Evolutionary conservation across 1,140 invertebrate genomes (phyloP).

Genomic region (Tetragonula clypearis): DNA sequence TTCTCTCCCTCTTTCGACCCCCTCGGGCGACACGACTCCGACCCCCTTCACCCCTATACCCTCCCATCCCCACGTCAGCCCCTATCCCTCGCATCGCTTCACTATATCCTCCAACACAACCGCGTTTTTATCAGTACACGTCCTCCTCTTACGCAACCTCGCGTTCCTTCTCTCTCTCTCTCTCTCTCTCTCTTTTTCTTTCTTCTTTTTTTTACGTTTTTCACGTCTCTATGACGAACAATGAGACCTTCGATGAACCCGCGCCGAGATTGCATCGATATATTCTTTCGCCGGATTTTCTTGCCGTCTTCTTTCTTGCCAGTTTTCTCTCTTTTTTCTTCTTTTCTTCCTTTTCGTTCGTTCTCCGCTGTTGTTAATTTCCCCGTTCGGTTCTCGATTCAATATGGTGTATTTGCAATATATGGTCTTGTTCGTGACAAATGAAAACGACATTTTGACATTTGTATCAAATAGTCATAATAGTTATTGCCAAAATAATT

Average conservation of each 20-base stretch:
- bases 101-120: constrained; percentile 19
- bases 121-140: constrained; percentile 10
- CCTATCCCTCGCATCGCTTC: constrained; percentile 27
- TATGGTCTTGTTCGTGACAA: no score
- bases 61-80: no score
- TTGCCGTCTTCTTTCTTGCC: no score
- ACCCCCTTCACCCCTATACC: background rate
- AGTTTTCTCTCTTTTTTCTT: background rate
- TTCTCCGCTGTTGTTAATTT: background rate
- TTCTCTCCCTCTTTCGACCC: constrained; percentile 34
- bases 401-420: no score
- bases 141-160: background rate
- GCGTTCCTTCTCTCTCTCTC: no score
- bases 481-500: background rate
- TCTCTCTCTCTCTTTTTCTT: background rate
- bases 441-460: no score
- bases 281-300: background rate
- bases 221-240: constrained; percentile 23
- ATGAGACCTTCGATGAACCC: constrained; percentile 31
- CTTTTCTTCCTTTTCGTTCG: background rate
- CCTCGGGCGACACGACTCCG: constrained; percentile 24
- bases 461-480: no score
- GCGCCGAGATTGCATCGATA: constrained; percentile 1
- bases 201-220: background rate
- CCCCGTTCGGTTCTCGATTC: no score